Evolutionary conservation across 2,797 vertebrate species (phyloP).

Genomic region (Cossypha caffra): DNA sequence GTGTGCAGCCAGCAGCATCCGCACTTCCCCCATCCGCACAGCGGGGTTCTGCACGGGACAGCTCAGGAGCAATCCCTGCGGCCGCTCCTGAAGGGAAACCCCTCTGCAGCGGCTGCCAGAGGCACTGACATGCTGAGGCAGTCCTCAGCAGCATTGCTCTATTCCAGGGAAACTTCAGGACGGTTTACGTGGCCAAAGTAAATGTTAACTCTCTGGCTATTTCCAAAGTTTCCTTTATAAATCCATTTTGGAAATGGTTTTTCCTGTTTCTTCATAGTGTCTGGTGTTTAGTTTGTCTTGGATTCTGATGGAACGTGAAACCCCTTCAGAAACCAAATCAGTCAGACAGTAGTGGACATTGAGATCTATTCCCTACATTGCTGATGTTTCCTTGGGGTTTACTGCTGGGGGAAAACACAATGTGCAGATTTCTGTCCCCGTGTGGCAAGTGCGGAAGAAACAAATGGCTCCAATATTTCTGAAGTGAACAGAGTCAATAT

Average conservation of each 20-base stretch:
- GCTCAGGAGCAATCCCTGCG: accelerated
- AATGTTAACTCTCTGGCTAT: neutral
- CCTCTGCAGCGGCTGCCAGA: neutral
- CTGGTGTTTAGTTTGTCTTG: neutral
- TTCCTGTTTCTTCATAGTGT: neutral
- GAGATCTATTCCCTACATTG: neutral
- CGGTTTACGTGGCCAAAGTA: neutral
- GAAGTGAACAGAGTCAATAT: accelerated
- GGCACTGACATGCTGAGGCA: accelerated
- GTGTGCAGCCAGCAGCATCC: neutral
- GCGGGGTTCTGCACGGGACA: accelerated
- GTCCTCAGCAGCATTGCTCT: neutral
- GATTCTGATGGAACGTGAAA: neutral
- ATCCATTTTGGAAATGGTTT: neutral
- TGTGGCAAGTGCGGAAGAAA: neutral
- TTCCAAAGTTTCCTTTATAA: neutral
- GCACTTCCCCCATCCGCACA: accelerated
- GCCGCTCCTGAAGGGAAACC: neutral
- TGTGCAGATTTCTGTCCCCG: neutral
- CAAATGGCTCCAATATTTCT: neutral
- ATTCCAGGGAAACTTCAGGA: neutral
- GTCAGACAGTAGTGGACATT: neutral
- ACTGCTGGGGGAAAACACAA: neutral
- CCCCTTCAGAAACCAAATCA: neutral
- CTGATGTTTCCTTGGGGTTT: neutral